These are phyloP conservation scores for Apostichopus californicus DNA, from an alignment of 35 echinoderm and acorn worm species.

Conservation along the genomic window DNA sequence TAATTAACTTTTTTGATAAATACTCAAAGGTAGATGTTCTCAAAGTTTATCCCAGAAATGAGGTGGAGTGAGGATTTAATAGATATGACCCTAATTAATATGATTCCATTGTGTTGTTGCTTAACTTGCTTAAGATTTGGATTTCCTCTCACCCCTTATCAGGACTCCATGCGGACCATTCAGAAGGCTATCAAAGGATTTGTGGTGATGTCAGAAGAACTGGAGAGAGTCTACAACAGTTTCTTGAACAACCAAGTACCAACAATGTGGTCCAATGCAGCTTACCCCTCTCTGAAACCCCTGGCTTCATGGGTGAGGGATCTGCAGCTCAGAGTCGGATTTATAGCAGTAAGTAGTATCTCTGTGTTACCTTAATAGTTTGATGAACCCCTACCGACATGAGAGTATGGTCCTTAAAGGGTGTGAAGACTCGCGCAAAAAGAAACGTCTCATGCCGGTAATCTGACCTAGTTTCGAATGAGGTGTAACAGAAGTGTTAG, in stretches of 20 bases:
- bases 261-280: conserved; percentile 87
- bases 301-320: conserved; percentile 92
- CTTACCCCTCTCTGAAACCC: conserved; percentile 98
- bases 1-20: no score
- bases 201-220: conserved; percentile 98
- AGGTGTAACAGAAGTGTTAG: no score
- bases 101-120: not conserved
- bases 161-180: conserved; percentile 89
- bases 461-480: no score
- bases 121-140: not conserved
- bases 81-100: no score
- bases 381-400: no score
- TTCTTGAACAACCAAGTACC: conserved; percentile 98
- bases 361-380: no score
- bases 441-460: no score
- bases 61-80: no score
- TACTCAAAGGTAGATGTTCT: no score
- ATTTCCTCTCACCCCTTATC: not conserved
- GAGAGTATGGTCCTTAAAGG: no score
- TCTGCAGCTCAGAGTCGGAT: conserved; percentile 91
- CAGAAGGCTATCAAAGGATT: conserved; percentile 99
- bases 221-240: conserved; percentile 92
- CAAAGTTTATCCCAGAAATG: no score
- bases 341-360: conserved; percentile 82
- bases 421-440: no score